These are phyloP conservation scores for Acleris cristana DNA, from an alignment of 2,888 invertebrate genomes.

Conservation along the genomic window DNA sequence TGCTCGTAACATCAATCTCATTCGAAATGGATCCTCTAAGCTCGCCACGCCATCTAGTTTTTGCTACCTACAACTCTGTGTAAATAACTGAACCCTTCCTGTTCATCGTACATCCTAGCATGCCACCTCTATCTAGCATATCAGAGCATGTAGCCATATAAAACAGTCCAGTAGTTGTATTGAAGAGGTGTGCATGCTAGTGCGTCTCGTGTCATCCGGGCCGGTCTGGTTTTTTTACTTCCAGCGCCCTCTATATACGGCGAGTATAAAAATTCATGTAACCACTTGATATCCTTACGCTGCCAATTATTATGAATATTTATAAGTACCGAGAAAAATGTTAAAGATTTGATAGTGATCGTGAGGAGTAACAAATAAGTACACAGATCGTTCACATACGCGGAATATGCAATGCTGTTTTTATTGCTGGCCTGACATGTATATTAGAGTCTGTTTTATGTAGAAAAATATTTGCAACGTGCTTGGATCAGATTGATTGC, in stretches of 20 bases:
- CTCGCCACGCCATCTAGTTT: constrained; percentile 26
- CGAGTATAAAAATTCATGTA: constrained; percentile 65
- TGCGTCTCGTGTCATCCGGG: constrained; percentile 5
- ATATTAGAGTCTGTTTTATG: not conserved
- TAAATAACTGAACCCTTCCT: constrained; percentile 33
- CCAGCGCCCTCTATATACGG: constrained; percentile 53
- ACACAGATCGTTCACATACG: not conserved
- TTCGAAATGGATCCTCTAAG: constrained; percentile 7
- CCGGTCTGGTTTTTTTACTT: constrained; percentile 51
- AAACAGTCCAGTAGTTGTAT: not conserved
- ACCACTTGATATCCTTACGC: constrained; percentile 55
- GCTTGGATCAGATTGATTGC: too few relatives aligned
- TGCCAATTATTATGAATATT: constrained; percentile 66
- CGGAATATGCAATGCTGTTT: not conserved
- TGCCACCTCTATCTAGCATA: not conserved
- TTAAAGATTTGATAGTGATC: constrained; percentile 64
- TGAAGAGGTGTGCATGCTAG: constrained; percentile 5
- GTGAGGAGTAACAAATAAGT: constrained; percentile 16
- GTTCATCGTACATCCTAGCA: constrained; percentile 21
- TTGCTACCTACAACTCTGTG: constrained; percentile 18
- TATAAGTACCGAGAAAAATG: constrained; percentile 58
- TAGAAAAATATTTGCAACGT: not conserved
- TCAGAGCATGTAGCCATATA: not conserved
- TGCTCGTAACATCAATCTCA: not conserved
- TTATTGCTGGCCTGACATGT: not conserved